Conservation (phyloP, 2,888 invertebrate genomes). For the Lutraria lutraria region DNA sequence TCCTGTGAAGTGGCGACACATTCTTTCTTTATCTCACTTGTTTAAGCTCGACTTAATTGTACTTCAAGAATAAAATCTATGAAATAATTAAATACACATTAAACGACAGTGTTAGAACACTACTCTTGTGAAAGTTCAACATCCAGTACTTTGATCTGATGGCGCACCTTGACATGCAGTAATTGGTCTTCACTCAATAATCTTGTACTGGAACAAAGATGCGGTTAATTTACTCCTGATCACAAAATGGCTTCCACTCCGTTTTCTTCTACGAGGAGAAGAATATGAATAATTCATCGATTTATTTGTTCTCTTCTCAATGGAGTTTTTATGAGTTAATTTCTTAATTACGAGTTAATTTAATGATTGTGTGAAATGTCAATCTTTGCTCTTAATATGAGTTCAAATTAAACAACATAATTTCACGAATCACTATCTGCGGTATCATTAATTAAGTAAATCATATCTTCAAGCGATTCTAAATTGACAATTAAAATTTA, state of each 20-base stretch:
- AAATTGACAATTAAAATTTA: too few relatives aligned
- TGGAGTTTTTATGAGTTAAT: neutral
- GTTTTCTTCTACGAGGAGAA: neutral
- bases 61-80: neutral
- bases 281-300: conserved; percentile 23
- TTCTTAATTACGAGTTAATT: neutral
- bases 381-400: neutral
- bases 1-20: neutral
- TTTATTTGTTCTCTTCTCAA: neutral
- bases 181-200: conserved; percentile 7
- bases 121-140: neutral
- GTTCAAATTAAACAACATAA: neutral
- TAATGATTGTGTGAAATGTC: neutral
- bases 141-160: neutral
- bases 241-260: neutral
- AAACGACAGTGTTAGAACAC: neutral
- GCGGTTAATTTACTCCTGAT: neutral
- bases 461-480: too few relatives aligned
- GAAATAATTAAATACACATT: too few relatives aligned
- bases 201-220: neutral
- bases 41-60: neutral
- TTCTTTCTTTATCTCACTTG: neutral
- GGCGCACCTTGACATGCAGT: neutral
- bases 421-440: neutral
- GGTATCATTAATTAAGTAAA: neutral